Evolutionary conservation across 2,888 invertebrate species (phyloP), one percentile per base, ranked within the genome.

Genomic region (Macroteleia sp.): DNA sequence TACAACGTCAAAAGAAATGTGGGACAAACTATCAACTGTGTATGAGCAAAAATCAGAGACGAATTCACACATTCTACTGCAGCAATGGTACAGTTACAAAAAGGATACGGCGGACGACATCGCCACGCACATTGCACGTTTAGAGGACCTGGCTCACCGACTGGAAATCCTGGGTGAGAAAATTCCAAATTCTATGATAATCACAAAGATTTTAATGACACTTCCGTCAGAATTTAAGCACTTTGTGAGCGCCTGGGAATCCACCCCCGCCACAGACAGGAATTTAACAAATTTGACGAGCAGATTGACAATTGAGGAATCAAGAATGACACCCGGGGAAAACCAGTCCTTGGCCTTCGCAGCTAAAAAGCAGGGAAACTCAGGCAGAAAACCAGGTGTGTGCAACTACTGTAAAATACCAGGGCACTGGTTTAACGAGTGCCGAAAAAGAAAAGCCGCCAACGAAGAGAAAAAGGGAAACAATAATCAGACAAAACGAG

Each of bases 11-110:
- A 59, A 79, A 16, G 79, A n/a, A n/a, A 82, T 12, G 88, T 88
- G 86, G 36, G 22, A 36, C 9, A 36, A 54, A 12, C 69, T 88
- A 3, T 57, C 76, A 0, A 56, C 54, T 4, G 75, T 87, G 0
- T 87, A 81, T 41, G 85, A 87, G 62, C 84, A 82, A 25, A 84
- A 83, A 52, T 80, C 71, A 2, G 85, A 85, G 25, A 59, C 82
- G 0, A 82, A 81, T 3, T 80, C 81, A 17, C 82, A 83, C 20
- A 28, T 82, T 8, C 46, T 82, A 1, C 80, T 81, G 30, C 80
- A 82, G 50, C 10, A 79, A 1, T 80, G 83, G 80, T 83, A 79
- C 34, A 34, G 28, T 0, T 19, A 73, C 0, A 25, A 30, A 14
- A 74, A 67, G 16, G 71, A 83, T 39, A 12, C 66, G 0, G 30